These are phyloP conservation scores for Propithecus deckenii DNA, from an alignment of 2,797 vertebrate genomes.

Conservation along the genomic window DNA sequence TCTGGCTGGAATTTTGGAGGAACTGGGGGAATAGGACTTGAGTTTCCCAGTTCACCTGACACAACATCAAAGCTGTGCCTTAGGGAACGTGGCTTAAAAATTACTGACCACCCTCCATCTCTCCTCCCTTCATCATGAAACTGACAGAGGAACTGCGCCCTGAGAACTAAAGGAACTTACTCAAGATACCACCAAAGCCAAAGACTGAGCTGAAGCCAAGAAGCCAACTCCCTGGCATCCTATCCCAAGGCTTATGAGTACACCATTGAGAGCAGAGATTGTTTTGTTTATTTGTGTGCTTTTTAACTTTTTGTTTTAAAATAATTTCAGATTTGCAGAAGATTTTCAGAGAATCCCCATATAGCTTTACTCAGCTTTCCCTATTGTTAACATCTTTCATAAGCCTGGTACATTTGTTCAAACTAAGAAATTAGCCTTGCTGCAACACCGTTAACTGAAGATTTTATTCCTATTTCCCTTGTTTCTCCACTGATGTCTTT, in stretches of 20 bases:
- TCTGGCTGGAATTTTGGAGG: not conserved
- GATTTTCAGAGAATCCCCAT: not conserved
- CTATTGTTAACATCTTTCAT: not conserved
- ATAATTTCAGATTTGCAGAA: not conserved
- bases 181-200: not conserved
- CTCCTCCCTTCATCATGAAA: not conserved
- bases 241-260: not conserved
- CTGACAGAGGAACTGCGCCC: not conserved
- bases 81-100: not conserved
- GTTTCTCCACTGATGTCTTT: not conserved
- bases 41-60: not conserved
- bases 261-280: not conserved
- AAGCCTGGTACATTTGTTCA: not conserved
- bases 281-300: not conserved
- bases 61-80: not conserved
- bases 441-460: not conserved
- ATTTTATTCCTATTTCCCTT: not conserved
- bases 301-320: not conserved
- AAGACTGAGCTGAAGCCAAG: not conserved
- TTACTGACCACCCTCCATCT: rapidly evolving
- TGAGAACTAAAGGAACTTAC: not conserved
- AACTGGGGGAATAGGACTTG: not conserved
- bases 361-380: not conserved
- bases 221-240: not conserved
- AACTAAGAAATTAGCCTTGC: not conserved